phyloP scores from a whole-genome alignment of 2,113 vertebrate species.

The Willisornis vidua region DNA sequence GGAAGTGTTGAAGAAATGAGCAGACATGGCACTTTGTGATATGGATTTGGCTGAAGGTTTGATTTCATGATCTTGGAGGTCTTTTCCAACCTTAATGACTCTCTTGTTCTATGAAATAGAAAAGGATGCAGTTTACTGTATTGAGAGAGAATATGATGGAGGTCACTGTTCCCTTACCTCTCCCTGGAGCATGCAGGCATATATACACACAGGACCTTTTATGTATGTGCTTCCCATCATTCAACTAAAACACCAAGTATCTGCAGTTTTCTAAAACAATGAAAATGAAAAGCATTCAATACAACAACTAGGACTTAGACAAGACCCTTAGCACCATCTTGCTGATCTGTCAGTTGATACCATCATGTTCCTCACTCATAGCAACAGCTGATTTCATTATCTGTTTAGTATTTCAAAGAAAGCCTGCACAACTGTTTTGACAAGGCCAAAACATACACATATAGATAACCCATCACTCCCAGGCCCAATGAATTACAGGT shows the following conservation, averaged over 20 bases:
- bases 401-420: not conserved
- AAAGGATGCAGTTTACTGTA: not conserved
- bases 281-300: not conserved
- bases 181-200: not conserved
- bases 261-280: not conserved
- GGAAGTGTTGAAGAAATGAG: not conserved
- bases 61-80: not conserved
- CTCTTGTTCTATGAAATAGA: not conserved
- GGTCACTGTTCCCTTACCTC: not conserved
- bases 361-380: not conserved
- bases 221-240: accelerated
- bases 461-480: not conserved
- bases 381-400: not conserved
- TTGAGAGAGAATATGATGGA: not conserved
- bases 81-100: not conserved
- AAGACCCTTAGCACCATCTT: not conserved
- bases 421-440: not conserved
- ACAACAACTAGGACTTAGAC: not conserved
- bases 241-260: not conserved
- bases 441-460: not conserved
- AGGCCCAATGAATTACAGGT: not conserved
- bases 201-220: not conserved
- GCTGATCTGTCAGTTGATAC: not conserved
- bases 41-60: accelerated
- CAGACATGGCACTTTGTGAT: not conserved